Conservation (phyloP, 2,797 vertebrate species). For the Silurus aristotelis region DNA sequence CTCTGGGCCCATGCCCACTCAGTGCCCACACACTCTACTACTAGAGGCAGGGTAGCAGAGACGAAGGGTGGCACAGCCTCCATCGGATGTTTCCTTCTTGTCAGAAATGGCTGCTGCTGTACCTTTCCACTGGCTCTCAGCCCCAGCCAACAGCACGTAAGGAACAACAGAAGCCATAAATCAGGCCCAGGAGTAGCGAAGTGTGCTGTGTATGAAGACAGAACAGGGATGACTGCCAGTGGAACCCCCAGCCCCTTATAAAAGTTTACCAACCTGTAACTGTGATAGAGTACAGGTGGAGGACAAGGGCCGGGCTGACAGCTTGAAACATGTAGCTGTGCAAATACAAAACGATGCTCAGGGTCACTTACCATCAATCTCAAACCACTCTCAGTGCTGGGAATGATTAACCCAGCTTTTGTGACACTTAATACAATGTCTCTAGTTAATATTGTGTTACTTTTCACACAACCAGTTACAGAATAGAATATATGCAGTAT, state of each 20-base stretch:
- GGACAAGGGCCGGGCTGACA: slow-evolving; percentile 5
- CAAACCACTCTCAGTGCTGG: not conserved
- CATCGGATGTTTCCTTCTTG: slow-evolving; percentile 65
- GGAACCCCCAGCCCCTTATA: slow-evolving; percentile 20
- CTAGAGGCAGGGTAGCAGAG: slow-evolving; percentile 66
- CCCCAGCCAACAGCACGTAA: slow-evolving; percentile 70
- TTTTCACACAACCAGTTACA: not conserved
- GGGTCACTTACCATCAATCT: not conserved
- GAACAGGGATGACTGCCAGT: slow-evolving; percentile 45
- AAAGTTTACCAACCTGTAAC: slow-evolving; percentile 49
- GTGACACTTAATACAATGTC: too few relatives aligned
- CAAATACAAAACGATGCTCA: not conserved
- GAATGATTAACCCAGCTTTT: too few relatives aligned
- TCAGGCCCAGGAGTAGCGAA: slow-evolving; percentile 66
- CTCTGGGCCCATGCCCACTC: slow-evolving; percentile 52
- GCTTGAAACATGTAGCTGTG: not conserved
- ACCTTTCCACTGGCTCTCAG: slow-evolving; percentile 55
- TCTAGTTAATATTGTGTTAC: too few relatives aligned
- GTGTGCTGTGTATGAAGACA: slow-evolving; percentile 59
- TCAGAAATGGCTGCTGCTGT: slow-evolving; percentile 61
- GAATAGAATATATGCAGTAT: too few relatives aligned
- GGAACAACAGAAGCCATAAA: slow-evolving; percentile 71
- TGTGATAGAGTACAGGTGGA: slow-evolving; percentile 46
- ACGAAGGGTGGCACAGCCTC: slow-evolving; percentile 60
- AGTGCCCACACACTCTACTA: slow-evolving; percentile 59